Base-by-base conservation (phyloP, 2,888 invertebrate genomes). In the Pseudococcus jackbeardsleyi region DNA sequence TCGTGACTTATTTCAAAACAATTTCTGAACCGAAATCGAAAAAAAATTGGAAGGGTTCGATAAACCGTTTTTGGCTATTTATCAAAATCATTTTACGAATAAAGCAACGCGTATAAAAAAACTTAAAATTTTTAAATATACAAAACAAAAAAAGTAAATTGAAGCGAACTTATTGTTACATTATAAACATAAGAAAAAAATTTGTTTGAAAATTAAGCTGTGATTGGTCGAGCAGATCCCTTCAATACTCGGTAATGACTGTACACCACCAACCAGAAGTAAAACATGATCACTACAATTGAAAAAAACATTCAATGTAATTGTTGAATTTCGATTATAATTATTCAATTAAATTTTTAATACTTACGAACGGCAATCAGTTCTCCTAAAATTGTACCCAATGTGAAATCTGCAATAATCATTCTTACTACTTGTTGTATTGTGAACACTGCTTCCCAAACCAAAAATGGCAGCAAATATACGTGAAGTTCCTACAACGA, bases 211-310 rank as follows among this genome's bases (percentile, higher is more conserved):
- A 82, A 15, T 82, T 11, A 82, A n/a, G 79, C 79, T 82, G n/a
- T 46, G 26, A 82, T 82, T 39, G 79, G 79, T 9, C 79, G 0
- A 11, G 19, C 46, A 11, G 46, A 33, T 42, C 79, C 79, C 19
- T 82, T 82, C 39, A 82, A 19, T 19, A 46, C 46, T 2, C 79
- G 42, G 17, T 82, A 82, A 22, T 82, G 46, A 82, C 79, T 82
- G 79, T 15, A 82, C 11, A 82, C 46, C 46, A 82, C 46, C 79
- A 82, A 82, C 79, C 79, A 82, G 79, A 42, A 82, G 22, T 82
- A 82, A n/a, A 82, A 82, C 0, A 46, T 9, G 9, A 82, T 82
- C 19, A 42, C 79, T 82, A 7, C 19, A 82, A 82, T 42, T 42
- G n/a, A 15, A 72, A 33, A 72, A 72, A 42, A 42, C 3, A 42